Conservation (phyloP, 2,888 invertebrate genomes). For the Rhagonycha fulva region DNA sequence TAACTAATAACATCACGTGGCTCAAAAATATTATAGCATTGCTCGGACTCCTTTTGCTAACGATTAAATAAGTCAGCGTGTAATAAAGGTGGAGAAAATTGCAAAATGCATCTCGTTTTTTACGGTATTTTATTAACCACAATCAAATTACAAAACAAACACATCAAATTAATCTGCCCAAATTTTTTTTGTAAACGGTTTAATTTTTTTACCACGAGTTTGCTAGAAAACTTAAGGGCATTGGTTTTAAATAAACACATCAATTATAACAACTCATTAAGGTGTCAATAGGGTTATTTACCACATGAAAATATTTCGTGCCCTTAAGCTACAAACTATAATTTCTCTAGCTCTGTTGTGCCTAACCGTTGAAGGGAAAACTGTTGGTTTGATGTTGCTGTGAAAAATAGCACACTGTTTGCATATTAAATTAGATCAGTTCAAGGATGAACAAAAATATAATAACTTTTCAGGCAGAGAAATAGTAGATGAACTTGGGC, state of each 20-base stretch:
- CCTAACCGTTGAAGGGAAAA: background rate
- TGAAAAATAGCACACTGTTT: background rate
- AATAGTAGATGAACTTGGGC: background rate
- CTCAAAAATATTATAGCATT: slow-evolving; percentile 4
- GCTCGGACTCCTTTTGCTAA: background rate
- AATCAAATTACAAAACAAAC: background rate
- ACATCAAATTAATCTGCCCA: background rate
- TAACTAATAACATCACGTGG: slow-evolving; percentile 15
- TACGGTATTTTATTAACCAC: background rate
- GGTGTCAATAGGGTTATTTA: background rate
- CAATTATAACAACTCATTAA: background rate
- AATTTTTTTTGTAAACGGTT: background rate
- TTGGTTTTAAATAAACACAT: background rate
- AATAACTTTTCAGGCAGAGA: background rate
- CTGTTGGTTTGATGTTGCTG: background rate
- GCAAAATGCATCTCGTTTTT: background rate
- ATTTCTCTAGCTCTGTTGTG: background rate
- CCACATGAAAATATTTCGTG: background rate
- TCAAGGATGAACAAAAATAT: background rate
- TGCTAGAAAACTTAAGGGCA: background rate
- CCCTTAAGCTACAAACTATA: background rate
- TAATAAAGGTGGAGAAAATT: background rate
- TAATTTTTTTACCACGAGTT: background rate
- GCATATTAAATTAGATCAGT: background rate
- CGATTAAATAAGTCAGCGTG: slow-evolving; percentile 1